These are phyloP conservation scores for Oreonectes daqikongensis DNA, from an alignment of 2,797 vertebrate species.

Conservation along the genomic window DNA sequence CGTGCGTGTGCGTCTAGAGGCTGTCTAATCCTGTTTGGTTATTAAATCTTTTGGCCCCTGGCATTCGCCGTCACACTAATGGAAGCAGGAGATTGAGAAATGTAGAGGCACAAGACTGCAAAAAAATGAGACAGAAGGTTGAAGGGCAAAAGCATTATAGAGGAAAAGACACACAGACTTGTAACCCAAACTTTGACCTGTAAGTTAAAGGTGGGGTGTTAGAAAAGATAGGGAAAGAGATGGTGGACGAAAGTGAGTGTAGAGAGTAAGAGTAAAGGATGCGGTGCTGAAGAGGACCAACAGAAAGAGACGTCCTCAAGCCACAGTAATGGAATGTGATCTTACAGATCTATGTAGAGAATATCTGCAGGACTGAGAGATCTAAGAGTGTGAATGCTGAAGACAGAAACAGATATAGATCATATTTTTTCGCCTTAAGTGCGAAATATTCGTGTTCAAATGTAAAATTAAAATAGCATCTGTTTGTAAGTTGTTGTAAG, in stretches of 20 bases:
- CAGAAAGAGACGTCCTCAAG: conserved; percentile 58
- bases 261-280: conserved; percentile 18
- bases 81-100: conserved; percentile 54
- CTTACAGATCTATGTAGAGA: conserved; percentile 53
- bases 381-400: conserved; percentile 22
- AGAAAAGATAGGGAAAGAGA: neutral
- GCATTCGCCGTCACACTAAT: conserved; percentile 56
- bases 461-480: neutral
- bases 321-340: conserved; percentile 63
- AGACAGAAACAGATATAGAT: neutral
- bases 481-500: conserved; percentile 17
- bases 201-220: neutral
- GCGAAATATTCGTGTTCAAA: neutral
- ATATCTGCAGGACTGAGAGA: conserved; percentile 39
- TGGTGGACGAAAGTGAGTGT: neutral
- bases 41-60: conserved; percentile 59
- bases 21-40: conserved; percentile 57
- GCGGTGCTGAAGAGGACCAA: conserved; percentile 30
- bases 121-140: conserved; percentile 29
- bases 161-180: conserved; percentile 22
- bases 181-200: conserved; percentile 22
- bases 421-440: neutral
- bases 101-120: conserved; percentile 27
- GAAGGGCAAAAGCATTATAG: conserved; percentile 32
- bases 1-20: conserved; percentile 37